Base-by-base conservation (phyloP, 2,113 vertebrate genomes). In the Lota lota region DNA sequence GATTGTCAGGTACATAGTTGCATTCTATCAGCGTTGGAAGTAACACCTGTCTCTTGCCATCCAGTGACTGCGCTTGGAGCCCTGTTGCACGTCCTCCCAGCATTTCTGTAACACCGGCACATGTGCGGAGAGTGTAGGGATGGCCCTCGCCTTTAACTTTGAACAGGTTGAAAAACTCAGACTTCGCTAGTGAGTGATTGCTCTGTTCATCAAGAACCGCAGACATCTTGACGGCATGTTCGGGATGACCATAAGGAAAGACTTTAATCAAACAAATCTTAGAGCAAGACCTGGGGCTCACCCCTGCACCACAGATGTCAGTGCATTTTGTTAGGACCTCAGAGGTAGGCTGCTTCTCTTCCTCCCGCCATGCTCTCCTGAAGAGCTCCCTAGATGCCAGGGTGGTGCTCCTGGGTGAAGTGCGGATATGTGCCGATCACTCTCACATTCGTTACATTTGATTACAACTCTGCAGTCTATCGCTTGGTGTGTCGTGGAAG, bases 351-450 rank as follows among this genome's bases (percentile, higher is more conserved):
- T 8, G 5, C 19, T 51, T 19, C 14, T 22, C n/a, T 20, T 20
- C 20, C 36, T 70, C 28, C 64, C 36, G 36, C 64, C 66, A 50
- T 60, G 21, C 61, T 73, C 66, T 24, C 22, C 4, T 28, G 24
- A 11, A 4, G 36, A 24, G 7, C 47, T 40, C 19, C 17, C 22
- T 24, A 4, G 33, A 12, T 17, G 17, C 22, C n/a, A 57, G 11
- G 71, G 67, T 8, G 71, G 18, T 1, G 51, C 68, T 21, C 60
- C 72, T 28, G 68, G 24, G 22, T 79, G 76, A 3, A 79, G 64
- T 4, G 63, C 76, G n/a, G 70, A 22, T 4, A 59, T 2, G 24
- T 74, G 66, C 3, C n/a, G 24, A 5, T 54, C 5, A 36, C 76
- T 74, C 4, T 60, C 56, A 60, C 72, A 74, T n/a, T 78, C 72